A percentile compares a stretch with the other conserved stretches of the same genome.
phyloP scores from a whole-genome alignment of 2,797 vertebrate species.

The Onychomys leucogaster region DNA sequence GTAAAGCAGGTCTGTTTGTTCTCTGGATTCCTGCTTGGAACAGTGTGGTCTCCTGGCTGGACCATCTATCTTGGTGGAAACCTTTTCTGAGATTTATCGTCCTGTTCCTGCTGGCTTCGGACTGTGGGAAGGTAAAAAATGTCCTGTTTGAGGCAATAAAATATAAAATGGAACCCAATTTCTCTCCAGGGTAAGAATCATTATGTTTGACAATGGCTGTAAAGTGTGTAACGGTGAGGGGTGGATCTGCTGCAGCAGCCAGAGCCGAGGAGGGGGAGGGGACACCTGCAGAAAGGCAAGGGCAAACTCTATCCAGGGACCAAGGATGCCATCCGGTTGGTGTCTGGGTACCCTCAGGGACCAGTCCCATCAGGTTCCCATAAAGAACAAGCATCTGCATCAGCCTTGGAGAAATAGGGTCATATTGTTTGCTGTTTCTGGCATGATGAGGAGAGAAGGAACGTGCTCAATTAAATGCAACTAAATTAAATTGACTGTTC shows the following conservation, averaged over 20 bases:
- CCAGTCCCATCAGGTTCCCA: background rate
- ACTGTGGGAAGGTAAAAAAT: slow-evolving; percentile 87
- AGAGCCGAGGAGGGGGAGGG: background rate
- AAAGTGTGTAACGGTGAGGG: slow-evolving; percentile 77
- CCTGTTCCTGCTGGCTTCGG: slow-evolving; percentile 82
- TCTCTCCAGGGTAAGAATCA: slow-evolving; percentile 87
- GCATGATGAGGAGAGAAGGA: background rate
- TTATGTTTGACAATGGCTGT: slow-evolving; percentile 86
- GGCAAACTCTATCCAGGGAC: background rate
- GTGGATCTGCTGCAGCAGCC: background rate
- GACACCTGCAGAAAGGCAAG: rapidly evolving
- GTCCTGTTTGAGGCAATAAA: slow-evolving; percentile 88
- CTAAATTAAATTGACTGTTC: background rate
- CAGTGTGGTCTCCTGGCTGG: slow-evolving; percentile 75
- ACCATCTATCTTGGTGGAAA: slow-evolving; percentile 84
- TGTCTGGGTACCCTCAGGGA: background rate
- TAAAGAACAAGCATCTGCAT: background rate
- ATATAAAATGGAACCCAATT: slow-evolving; percentile 86
- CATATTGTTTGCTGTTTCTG: background rate
- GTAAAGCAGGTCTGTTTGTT: slow-evolving; percentile 65
- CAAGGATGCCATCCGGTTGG: background rate
- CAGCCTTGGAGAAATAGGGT: rapidly evolving
- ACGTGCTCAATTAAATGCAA: background rate
- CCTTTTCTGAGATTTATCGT: slow-evolving; percentile 86
- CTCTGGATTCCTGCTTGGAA: slow-evolving; percentile 44